These are phyloP conservation scores for Mormyrus proboscirostris DNA, from an alignment of 2,797 vertebrate species.

Conservation along the genomic window DNA sequence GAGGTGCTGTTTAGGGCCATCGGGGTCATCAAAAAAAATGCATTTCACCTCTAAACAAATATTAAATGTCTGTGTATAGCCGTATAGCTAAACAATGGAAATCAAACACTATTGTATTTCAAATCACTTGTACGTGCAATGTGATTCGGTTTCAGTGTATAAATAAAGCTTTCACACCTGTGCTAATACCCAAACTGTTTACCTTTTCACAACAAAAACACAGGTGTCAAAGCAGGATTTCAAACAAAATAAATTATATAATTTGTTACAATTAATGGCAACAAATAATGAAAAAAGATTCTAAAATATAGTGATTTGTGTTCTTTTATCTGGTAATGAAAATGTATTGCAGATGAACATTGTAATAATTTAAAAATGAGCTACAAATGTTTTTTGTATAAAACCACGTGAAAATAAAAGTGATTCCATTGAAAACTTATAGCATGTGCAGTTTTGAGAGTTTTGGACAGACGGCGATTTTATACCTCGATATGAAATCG, in stretches of 20 bases:
- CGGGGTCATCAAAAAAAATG: not conserved
- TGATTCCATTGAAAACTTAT: not conserved
- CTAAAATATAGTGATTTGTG: not conserved
- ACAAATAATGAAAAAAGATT: not conserved
- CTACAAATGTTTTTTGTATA: not conserved
- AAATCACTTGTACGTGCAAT: not conserved
- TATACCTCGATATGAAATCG: not conserved
- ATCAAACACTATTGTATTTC: not conserved
- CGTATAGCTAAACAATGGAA: not conserved
- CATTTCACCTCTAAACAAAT: constrained; percentile 3
- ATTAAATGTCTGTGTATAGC: not conserved
- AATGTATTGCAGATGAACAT: not conserved
- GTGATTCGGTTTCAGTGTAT: not conserved
- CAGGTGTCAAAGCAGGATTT: not conserved
- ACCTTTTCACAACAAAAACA: not conserved
- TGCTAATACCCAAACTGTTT: not conserved
- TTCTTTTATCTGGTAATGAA: not conserved
- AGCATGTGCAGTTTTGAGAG: not conserved
- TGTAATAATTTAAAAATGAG: not conserved
- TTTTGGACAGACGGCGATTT: not conserved
- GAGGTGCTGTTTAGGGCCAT: not conserved
- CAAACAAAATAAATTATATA: not conserved
- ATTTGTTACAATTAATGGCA: not conserved
- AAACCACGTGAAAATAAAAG: not conserved
- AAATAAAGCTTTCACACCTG: not conserved